Percentiles rank a stretch among this genome's conserved stretches.
phyloP scores from a whole-genome alignment of 2,797 vertebrate genomes.

The Alouatta caraya region DNA sequence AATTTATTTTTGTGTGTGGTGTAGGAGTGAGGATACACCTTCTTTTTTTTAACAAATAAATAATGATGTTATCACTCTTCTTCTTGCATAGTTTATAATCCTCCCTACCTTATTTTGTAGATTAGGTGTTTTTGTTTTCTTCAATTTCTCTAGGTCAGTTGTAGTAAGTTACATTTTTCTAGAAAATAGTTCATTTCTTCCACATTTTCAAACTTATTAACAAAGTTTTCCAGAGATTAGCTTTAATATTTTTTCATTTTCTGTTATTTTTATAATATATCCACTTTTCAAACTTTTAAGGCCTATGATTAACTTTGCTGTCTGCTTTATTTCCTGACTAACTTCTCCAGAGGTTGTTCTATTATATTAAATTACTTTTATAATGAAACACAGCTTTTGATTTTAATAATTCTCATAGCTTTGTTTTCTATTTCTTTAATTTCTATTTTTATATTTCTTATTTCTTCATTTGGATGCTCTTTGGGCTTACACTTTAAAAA shows the following conservation, averaged over 20 bases:
- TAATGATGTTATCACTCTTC: neutral
- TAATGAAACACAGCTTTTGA: neutral
- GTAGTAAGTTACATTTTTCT: neutral
- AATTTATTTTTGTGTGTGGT: neutral
- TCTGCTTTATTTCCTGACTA: neutral
- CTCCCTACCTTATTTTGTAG: neutral
- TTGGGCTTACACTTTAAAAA: neutral
- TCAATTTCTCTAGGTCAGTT: neutral
- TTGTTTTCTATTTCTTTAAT: neutral
- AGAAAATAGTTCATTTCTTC: neutral
- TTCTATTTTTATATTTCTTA: neutral
- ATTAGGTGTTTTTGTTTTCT: neutral
- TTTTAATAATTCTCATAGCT: neutral
- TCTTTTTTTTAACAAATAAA: neutral
- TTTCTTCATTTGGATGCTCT: neutral
- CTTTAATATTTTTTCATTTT: neutral
- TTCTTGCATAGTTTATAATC: neutral
- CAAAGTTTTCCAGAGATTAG: neutral
- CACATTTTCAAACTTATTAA: conserved; percentile 18
- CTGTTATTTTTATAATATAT: neutral
- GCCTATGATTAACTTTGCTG: neutral
- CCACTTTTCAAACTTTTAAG: neutral
- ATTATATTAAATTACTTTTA: neutral
- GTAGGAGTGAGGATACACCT: neutral
- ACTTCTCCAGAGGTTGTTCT: neutral